Conservation (phyloP, 1,140 invertebrate species). For the Drosophila nebulosa region DNA sequence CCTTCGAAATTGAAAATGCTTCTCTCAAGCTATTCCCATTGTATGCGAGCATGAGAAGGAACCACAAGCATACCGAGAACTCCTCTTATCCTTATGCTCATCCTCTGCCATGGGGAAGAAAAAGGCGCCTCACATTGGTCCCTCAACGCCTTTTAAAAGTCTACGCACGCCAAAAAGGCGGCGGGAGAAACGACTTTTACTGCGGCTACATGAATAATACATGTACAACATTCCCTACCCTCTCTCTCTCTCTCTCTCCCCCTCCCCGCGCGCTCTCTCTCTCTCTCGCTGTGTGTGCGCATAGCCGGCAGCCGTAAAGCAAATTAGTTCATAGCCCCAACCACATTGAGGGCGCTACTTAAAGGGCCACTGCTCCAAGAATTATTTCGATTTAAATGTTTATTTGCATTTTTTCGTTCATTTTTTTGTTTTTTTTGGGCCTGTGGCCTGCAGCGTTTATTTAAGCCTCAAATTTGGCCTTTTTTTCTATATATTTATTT, state of each 20-base stretch:
- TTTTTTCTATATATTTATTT: constrained; percentile 69
- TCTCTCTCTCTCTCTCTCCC: background rate
- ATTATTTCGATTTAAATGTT: constrained; percentile 72
- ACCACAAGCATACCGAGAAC: background rate
- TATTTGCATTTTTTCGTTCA: constrained; percentile 44
- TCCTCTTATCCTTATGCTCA: background rate
- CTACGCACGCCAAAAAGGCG: constrained; percentile 70
- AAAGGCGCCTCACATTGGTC: background rate
- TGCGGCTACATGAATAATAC: constrained; percentile 73
- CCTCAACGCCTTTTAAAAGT: constrained; percentile 60
- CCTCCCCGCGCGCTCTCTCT: background rate
- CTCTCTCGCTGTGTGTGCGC: background rate
- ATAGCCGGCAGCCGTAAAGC: constrained; percentile 55
- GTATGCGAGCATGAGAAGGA: constrained; percentile 2
- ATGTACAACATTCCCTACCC: constrained; percentile 20
- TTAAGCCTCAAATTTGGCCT: constrained; percentile 41
- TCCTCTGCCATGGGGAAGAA: no score
- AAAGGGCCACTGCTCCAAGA: constrained; percentile 28
- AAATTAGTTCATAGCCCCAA: constrained; percentile 69
- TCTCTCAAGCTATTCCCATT: no score
- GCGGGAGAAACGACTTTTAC: constrained; percentile 61
- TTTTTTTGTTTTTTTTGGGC: constrained; percentile 23
- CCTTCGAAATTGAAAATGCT: constrained; percentile 44
- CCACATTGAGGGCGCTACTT: constrained; percentile 54
- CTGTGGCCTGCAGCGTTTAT: constrained; percentile 60